These are phyloP conservation scores for Pentalonia nigronervosa DNA, from an alignment of 1,140 invertebrate species.

Conservation along the genomic window DNA sequence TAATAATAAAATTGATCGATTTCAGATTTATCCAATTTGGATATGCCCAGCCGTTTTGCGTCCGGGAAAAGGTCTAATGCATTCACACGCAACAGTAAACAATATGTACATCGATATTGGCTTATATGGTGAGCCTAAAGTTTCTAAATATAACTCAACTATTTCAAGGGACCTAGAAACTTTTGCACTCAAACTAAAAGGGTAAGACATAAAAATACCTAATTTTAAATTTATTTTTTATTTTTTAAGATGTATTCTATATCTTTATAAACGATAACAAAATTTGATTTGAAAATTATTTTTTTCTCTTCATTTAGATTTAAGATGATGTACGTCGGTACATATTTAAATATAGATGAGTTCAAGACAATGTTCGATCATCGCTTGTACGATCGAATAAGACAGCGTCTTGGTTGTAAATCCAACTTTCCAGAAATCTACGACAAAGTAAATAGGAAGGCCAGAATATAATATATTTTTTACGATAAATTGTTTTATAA, in stretches of 20 bases:
- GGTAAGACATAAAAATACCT: conserved; percentile 65
- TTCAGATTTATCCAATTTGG: conserved; percentile 83
- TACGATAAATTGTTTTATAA: not conserved
- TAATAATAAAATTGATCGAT: not conserved
- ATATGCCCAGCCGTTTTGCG: conserved; percentile 81
- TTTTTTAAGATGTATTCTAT: not conserved
- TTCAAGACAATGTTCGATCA: conserved; percentile 88
- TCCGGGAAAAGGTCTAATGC: conserved; percentile 76
- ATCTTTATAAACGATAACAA: not conserved
- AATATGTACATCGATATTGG: conserved; percentile 81
- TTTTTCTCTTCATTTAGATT: conserved; percentile 70
- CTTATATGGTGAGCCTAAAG: conserved; percentile 79
- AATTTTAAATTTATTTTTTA: not conserved
- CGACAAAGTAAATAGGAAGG: conserved; percentile 78
- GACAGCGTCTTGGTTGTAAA: conserved; percentile 70
- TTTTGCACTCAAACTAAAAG: conserved; percentile 73
- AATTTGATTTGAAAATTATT: not conserved
- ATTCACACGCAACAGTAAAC: conserved; percentile 65
- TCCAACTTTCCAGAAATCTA: conserved; percentile 84
- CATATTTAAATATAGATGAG: conserved; percentile 77
- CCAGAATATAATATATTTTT: conserved; percentile 66
- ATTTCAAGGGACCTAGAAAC: conserved; percentile 74
- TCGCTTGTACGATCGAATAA: conserved; percentile 75
- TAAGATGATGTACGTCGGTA: conserved; percentile 90
- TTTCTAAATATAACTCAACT: conserved; percentile 71